phyloP scores from a whole-genome alignment of 1,140 invertebrate genomes.

The Plutomurus gul region DNA sequence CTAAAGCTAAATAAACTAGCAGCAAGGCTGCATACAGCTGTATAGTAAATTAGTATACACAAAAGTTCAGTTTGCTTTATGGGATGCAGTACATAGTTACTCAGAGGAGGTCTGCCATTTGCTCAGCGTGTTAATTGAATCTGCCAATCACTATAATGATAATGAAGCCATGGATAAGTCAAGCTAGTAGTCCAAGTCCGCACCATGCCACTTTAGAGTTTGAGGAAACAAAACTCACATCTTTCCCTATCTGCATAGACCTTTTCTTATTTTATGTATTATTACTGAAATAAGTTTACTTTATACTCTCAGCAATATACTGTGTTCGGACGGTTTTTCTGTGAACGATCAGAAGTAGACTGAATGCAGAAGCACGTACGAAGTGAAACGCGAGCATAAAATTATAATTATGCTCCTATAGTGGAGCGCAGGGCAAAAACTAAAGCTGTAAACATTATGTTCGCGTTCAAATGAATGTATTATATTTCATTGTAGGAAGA shows the following conservation, averaged over 20 bases:
- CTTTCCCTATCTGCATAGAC: background rate
- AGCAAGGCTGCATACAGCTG: too few relatives aligned
- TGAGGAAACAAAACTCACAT: background rate
- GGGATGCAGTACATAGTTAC: background rate
- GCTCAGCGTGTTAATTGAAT: conserved; percentile 24
- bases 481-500: background rate
- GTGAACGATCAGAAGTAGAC: background rate
- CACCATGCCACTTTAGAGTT: background rate
- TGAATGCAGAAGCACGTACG: conserved; percentile 1
- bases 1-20: too few relatives aligned
- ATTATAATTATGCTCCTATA: conserved; percentile 21
- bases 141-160: conserved; percentile 21
- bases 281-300: background rate
- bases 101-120: conserved; percentile 25
- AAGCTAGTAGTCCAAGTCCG: background rate
- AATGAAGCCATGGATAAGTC: conserved; percentile 1
- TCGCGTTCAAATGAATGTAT: background rate
- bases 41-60: too few relatives aligned
- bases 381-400: conserved; percentile 12
- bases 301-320: background rate
- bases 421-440: background rate
- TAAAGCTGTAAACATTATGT: background rate
- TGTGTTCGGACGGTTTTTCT: background rate
- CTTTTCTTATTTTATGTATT: background rate
- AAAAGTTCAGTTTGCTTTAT: too few relatives aligned